These are phyloP conservation scores for Andrena minutula DNA, from an alignment of 2,888 invertebrate genomes.

Conservation along the genomic window DNA sequence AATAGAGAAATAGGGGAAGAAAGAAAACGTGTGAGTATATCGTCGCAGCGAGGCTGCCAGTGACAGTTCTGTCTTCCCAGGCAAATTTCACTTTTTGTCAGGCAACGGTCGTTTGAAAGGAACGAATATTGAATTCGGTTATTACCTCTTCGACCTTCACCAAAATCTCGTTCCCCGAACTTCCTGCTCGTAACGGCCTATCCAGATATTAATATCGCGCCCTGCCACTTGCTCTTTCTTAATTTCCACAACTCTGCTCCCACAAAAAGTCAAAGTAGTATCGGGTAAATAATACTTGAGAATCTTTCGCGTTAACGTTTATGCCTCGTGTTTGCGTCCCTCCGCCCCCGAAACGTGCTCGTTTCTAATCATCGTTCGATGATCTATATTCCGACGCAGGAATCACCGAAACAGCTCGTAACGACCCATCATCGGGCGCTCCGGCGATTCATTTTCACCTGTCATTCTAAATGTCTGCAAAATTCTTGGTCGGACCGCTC, in stretches of 20 bases:
- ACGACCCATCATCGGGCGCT: conserved; percentile 26
- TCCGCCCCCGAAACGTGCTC: not conserved
- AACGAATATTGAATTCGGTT: conserved; percentile 84
- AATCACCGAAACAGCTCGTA: not conserved
- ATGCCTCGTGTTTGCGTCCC: not conserved
- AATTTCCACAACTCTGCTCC: not conserved
- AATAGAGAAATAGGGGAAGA: conserved; percentile 47
- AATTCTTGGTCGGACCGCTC: conserved; percentile 28
- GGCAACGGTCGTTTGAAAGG: conserved; percentile 79
- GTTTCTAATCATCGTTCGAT: conserved; percentile 2
- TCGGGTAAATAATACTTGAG: not conserved
- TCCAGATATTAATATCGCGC: conserved; percentile 40
- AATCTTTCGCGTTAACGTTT: not conserved
- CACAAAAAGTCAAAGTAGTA: not conserved
- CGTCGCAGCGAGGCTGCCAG: conserved; percentile 72
- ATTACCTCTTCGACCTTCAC: conserved; percentile 81
- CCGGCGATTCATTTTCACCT: conserved; percentile 31
- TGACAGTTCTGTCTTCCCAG: conserved; percentile 81
- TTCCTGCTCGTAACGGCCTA: conserved; percentile 44
- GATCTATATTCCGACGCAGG: not conserved
- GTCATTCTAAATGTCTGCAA: conserved; percentile 33
- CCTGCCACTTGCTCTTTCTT: not conserved
- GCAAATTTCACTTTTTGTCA: conserved; percentile 83
- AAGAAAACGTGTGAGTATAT: conserved; percentile 66
- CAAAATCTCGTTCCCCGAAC: conserved; percentile 48